Percentiles rank a stretch among this genome's conserved stretches.
These are phyloP conservation scores for Pipa parva DNA, from an alignment of 2,113 vertebrate genomes.

Conservation along the genomic window DNA sequence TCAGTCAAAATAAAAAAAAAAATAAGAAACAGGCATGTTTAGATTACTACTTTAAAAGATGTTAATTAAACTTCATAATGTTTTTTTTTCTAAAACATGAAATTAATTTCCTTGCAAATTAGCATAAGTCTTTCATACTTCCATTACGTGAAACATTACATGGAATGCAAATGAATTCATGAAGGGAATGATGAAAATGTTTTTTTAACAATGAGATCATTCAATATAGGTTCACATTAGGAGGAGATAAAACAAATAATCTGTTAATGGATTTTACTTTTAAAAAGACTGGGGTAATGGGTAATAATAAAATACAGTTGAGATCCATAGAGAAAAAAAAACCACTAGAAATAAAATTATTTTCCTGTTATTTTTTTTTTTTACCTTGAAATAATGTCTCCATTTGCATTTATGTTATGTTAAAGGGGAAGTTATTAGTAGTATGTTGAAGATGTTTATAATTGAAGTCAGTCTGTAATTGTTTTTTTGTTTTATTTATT, in stretches of 20 bases:
- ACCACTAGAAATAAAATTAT: too few species aligned
- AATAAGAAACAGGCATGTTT: constrained; percentile 2
- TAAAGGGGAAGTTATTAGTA: too few species aligned
- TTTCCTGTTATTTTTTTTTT: too few species aligned
- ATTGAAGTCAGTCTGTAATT: background rate
- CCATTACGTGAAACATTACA: constrained; percentile 17
- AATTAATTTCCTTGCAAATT: constrained; percentile 41
- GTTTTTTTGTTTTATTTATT: background rate
- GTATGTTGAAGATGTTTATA: background rate
- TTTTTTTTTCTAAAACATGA: constrained; percentile 29
- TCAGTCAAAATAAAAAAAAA: background rate
- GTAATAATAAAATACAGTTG: background rate
- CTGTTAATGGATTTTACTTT: constrained; percentile 26
- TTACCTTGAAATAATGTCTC: too few species aligned
- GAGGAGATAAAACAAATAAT: constrained; percentile 31
- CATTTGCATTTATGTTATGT: too few species aligned
- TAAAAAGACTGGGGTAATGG: constrained; percentile 12
- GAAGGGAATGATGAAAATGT: constrained; percentile 27
- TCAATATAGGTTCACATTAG: constrained; percentile 10
- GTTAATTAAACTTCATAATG: constrained; percentile 35
- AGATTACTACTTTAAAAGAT: constrained; percentile 8
- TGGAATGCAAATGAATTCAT: constrained; percentile 29
- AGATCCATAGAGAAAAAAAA: too few species aligned
- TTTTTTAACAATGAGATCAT: constrained; percentile 32
- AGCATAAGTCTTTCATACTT: constrained; percentile 35